Evolutionary conservation across 2,113 vertebrate species (phyloP), one percentile per base, ranked within the genome.

Genomic region (Gavia stellata): DNA sequence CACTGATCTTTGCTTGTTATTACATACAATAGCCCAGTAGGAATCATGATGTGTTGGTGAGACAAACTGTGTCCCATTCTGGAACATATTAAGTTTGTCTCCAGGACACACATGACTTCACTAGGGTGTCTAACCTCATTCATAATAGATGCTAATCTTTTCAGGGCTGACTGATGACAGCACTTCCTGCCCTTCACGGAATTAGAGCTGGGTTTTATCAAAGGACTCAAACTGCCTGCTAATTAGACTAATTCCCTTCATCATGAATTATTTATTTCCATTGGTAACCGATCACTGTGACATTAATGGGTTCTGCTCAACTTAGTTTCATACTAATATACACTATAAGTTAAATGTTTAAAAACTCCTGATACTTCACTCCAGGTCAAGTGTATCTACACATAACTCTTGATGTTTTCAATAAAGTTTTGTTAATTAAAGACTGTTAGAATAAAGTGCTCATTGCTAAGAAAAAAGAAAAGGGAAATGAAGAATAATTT

Each of bases 251-350:
- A 99, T 99, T 99, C 99, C 98, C 98, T 98, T 98, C 98, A 98
- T 98, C 99, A 99, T 99, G 99, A 99, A 99, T 99, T 99, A 99
- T 99, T 99, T 99, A 99, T 99, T 99, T 98, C 98, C 98, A 99
- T 98, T 99, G 99, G 98, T 99, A 99, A 99, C 98, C 97, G 98
- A 99, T 99, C 98, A 98, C 98, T 98, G 98, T 98, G 98, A 99
- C 98, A 98, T 99, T 99, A 98, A 99, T 98, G 98, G 98, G 98
- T 99, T 99, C 98, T 97, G 98, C 98, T 98, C 98, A 98, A 98
- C 97, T 98, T 99, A 98, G 98, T 98, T 98, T 98, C 98, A 98
- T 98, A 98, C 99, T 98, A 98, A 98, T 99, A 98, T 97, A 98
- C 97, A 95, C 97, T 98, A 97, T 97, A 98, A 98, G 98, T 98